Base-by-base conservation (phyloP, 2,888 invertebrate genomes). In the Drosophila greeni region DNA sequence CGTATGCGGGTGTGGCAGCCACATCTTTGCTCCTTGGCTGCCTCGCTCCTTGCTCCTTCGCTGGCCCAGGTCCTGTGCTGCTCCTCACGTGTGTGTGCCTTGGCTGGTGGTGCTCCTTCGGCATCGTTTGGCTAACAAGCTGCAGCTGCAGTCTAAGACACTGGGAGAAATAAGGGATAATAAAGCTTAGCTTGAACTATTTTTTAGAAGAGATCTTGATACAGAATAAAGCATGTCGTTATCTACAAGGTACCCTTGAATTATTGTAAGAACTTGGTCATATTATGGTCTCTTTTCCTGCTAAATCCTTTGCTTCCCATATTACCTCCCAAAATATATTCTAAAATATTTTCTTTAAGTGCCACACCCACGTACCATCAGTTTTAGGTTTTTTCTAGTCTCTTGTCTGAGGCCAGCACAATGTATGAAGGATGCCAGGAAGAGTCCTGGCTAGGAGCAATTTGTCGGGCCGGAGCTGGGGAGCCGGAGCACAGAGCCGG, bases 101-200 rank as follows among this genome's bases (percentile, higher is more conserved):
- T 29, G 29, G 29, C 29, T 29, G 29, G 11, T 11, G 11, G 11
- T 29, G 9, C 29, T 29, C 9, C 29, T 11, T 51, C 48, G 55
- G 48, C 58, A 45, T 65, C 66, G 39, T 61, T 66, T 60, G 65
- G 69, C 66, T 73, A 75, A 72, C 72, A 70, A 76, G 66, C 64
- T 70, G 76, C 72, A 76, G 65, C 58, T 73, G 59, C 70, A 64
- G 29, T 37, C 43, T 23, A 24, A 12, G 12, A 33, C 60, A 60
- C 43, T 33, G 24, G 11, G n/a, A 42, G 66, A 24, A 62, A 43
- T 5, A 11, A 11, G 1, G 29, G 20, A 20, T 20, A 20, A 20
- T 20, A 20, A 3, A 20, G 2, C 3, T 20, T 20, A 20, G 20
- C 2, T 20, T 2, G 20, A 3, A 20, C 3, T 3, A 20, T 20